Conservation (phyloP, 2,888 invertebrate species). For the Epinotia bilunana region DNA sequence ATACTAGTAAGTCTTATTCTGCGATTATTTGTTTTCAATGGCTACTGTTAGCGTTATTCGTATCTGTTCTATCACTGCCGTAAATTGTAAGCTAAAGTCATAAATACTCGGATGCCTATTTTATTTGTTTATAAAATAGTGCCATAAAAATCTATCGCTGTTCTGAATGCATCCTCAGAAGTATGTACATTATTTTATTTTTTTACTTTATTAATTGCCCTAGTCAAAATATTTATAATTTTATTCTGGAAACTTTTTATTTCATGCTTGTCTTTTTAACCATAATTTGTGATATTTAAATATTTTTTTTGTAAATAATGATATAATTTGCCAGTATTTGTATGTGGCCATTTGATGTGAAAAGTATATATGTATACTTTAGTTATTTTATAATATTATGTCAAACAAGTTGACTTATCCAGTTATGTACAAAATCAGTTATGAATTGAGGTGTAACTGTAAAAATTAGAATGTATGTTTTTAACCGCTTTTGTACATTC, state of each 20-base stretch:
- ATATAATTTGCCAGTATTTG: slow-evolving; percentile 63
- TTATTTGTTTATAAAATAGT: slow-evolving; percentile 76
- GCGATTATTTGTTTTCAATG: slow-evolving; percentile 45
- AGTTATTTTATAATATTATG: slow-evolving; percentile 41
- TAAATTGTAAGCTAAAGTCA: slow-evolving; percentile 60
- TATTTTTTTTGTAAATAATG: slow-evolving; percentile 70
- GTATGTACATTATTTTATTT: slow-evolving; percentile 52
- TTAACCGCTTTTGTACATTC: slow-evolving; percentile 47
- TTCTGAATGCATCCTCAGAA: slow-evolving; percentile 57
- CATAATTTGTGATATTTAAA: slow-evolving; percentile 73
- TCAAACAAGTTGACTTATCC: slow-evolving; percentile 23
- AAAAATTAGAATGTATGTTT: slow-evolving; percentile 33
- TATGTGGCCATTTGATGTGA: slow-evolving; percentile 75
- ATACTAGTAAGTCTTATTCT: slow-evolving; percentile 54
- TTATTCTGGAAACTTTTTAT: slow-evolving; percentile 26
- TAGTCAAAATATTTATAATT: slow-evolving; percentile 46
- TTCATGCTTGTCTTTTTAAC: slow-evolving; percentile 54
- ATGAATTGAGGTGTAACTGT: slow-evolving; percentile 26
- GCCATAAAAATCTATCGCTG: slow-evolving; percentile 65
- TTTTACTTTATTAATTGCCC: slow-evolving; percentile 45
- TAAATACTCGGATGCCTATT: slow-evolving; percentile 65
- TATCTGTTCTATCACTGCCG: slow-evolving; percentile 46
- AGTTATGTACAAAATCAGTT: slow-evolving; percentile 40
- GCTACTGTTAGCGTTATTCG: slow-evolving; percentile 54
- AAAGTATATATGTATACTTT: slow-evolving; percentile 46